Conservation (phyloP, 2,797 vertebrate genomes). For the Scomberomorus guttatus region DNA sequence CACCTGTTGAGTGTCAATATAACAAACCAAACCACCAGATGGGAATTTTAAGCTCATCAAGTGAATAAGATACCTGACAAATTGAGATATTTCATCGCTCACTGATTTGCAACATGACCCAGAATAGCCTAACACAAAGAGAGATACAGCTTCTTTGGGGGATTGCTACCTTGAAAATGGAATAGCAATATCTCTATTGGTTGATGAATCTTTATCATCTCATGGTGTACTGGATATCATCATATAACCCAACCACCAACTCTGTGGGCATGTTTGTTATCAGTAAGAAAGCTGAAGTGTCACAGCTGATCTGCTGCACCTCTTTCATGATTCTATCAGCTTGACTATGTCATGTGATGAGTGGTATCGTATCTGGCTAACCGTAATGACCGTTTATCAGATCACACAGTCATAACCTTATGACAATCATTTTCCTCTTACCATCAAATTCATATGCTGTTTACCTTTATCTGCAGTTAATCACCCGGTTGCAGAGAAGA, state of each 20-base stretch:
- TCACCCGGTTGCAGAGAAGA: slow-evolving; percentile 36
- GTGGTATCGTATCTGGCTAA: slow-evolving; percentile 38
- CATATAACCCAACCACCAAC: not conserved
- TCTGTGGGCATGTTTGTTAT: slow-evolving; percentile 36
- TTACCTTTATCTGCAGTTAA: slow-evolving; percentile 47
- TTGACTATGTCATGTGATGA: slow-evolving; percentile 20
- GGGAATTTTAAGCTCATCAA: not conserved
- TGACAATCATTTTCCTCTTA: slow-evolving; percentile 23
- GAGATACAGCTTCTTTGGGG: not conserved
- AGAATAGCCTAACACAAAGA: not conserved
- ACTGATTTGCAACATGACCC: no score
- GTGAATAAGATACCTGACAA: not conserved
- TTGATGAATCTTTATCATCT: slow-evolving; percentile 7
- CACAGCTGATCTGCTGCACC: slow-evolving; percentile 17
- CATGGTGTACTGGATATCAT: not conserved
- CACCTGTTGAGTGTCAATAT: not conserved
- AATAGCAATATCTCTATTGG: not conserved
- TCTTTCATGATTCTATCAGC: slow-evolving; percentile 39
- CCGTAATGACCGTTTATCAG: slow-evolving; percentile 57
- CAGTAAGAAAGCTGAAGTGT: slow-evolving; percentile 24
- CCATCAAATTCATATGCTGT: slow-evolving; percentile 22
- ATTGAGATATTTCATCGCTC: no score
- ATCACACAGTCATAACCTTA: slow-evolving; percentile 23
- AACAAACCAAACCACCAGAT: not conserved
- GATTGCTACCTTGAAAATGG: not conserved